Base-by-base conservation (phyloP, 2,113 vertebrate species). In the Larimichthys crocea region DNA sequence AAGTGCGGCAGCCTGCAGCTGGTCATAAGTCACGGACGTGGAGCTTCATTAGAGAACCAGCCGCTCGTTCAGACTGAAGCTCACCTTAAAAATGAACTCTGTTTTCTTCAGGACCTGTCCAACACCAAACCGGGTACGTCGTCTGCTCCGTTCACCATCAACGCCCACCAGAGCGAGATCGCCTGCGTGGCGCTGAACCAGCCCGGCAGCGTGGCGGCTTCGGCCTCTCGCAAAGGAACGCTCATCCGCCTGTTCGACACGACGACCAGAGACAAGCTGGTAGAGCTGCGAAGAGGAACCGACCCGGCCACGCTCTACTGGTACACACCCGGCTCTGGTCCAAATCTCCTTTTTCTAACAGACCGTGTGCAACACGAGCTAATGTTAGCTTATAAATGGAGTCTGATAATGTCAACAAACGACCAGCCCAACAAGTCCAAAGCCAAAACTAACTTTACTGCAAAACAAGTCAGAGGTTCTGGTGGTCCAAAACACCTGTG, bases 231-330 rank as follows among this genome's bases (percentile, higher is more conserved):
- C 17, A 96, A 97, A 77, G 97, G 97, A 49, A 98, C 97, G 1
- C 93, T 98, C 16, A 98, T 98, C 90, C 96, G 97, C 12, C 96
- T 98, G 65, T 98, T 98, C n/a, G 97, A 98, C 86, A 98, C 97
- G 0, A 96, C 95, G 5, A 97, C 96, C 76, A 94, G 96, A 62
- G 97, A 97, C 89, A 97, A 98, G 72, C 95, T 98, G 3, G 97
- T 98, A 82, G 97, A 97, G 88, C 95, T 98, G 40, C 93, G 97
- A 4, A 91, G 97, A 74, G 97, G 97, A 53, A 97, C 97, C 0
- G 97, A 97, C 90, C 97, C 97, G 0, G 97, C 97, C 20, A 98
- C 97, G 0, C 94, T 98, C 20, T 98, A 98, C 92, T 98, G 97
- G 97, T 98, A 91, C 26, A 4, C 44, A 11, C 44, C 44, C 44